Conservation (phyloP, 2,888 invertebrate species). For the Eledona agricola region DNA sequence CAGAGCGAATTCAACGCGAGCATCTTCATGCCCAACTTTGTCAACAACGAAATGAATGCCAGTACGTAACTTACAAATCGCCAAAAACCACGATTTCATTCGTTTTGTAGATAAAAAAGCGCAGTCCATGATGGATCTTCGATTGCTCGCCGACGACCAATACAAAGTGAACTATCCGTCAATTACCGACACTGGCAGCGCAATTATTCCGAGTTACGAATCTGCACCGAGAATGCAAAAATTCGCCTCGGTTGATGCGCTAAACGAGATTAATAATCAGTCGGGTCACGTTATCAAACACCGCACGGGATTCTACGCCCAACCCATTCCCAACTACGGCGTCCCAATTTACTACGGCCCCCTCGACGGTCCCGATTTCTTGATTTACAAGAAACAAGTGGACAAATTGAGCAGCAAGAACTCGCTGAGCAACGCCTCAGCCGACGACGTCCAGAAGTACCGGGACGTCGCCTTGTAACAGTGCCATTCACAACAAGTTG, state of each 20-base stretch:
- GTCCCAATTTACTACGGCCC: conserved; percentile 63
- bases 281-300: conserved; percentile 56
- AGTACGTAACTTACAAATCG: conserved; percentile 5
- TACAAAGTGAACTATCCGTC: conserved; percentile 40
- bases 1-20: conserved; percentile 63
- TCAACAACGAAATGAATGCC: conserved; percentile 43
- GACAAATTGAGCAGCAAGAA: conserved; percentile 57
- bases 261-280: conserved; percentile 53
- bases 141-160: conserved; percentile 51
- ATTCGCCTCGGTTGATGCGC: conserved; percentile 58
- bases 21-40: conserved; percentile 54
- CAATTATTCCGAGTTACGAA: conserved; percentile 49
- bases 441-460: conserved; percentile 63
- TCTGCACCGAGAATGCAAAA: conserved; percentile 48
- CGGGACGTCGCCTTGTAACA: conserved; percentile 60
- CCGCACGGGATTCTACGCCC: conserved; percentile 60
- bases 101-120: conserved; percentile 55
- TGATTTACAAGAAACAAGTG: conserved; percentile 61
- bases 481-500: conserved; percentile 24
- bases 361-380: conserved; percentile 61
- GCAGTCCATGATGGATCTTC: conserved; percentile 60
- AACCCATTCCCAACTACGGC: conserved; percentile 59
- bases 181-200: conserved; percentile 48
- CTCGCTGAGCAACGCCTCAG: conserved; percentile 61
- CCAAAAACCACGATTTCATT: not conserved